These are phyloP conservation scores for Stomatorhinus walkeri DNA, from an alignment of 2,797 vertebrate genomes.

Conservation along the genomic window DNA sequence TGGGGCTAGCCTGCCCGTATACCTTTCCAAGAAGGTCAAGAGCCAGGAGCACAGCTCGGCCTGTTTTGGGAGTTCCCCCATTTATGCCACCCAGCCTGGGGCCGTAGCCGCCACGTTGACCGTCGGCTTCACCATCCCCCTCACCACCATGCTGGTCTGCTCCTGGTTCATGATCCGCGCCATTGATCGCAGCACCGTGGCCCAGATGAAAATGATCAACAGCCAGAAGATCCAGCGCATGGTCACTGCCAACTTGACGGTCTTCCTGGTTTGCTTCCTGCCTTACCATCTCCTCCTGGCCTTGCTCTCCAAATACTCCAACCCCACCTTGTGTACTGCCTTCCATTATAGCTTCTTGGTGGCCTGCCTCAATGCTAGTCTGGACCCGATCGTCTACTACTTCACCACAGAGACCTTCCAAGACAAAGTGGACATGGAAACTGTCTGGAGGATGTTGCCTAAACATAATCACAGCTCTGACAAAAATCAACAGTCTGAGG, in stretches of 20 bases:
- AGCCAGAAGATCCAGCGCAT: conserved; percentile 53
- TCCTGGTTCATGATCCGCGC: conserved; percentile 52
- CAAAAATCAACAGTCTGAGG: conserved; percentile 21
- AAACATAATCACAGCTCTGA: conserved; percentile 40
- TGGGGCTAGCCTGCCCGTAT: conserved; percentile 44
- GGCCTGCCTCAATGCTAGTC: conserved; percentile 55
- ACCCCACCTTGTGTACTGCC: neutral
- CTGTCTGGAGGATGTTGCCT: conserved; percentile 33
- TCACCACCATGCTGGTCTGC: conserved; percentile 49
- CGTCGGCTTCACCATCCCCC: conserved; percentile 51
- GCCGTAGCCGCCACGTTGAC: conserved; percentile 39
- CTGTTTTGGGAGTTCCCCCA: conserved; percentile 48
- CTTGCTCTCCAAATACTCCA: conserved; percentile 19
- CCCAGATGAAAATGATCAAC: conserved; percentile 51
- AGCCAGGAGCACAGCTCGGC: fast-evolving
- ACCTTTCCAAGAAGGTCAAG: neutral
- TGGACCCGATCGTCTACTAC: conserved; percentile 63
- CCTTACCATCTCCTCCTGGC: conserved; percentile 54
- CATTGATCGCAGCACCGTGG: conserved; percentile 46
- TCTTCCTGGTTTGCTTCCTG: conserved; percentile 62
- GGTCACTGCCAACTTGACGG: conserved; percentile 46
- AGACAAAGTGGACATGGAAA: conserved; percentile 32
- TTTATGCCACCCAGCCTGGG: conserved; percentile 21
- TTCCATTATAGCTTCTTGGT: conserved; percentile 48
- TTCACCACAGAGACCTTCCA: conserved; percentile 62